Conservation (phyloP, 2,888 invertebrate species). For the Syrista parreyssii region DNA sequence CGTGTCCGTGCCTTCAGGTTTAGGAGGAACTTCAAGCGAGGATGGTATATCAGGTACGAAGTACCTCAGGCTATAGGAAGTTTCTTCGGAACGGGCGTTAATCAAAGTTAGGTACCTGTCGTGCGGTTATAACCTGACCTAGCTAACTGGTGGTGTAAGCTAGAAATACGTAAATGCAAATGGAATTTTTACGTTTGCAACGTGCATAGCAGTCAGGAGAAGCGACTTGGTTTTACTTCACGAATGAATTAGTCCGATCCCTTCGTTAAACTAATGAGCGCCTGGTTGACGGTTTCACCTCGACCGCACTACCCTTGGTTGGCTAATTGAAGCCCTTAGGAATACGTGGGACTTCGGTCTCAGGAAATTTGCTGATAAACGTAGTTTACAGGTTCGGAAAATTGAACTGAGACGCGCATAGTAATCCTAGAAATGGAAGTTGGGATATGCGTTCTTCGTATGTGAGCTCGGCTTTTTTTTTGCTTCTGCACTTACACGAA, state of each 20-base stretch:
- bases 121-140: not conserved
- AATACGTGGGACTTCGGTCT: not conserved
- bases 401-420: not conserved
- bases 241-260: not conserved
- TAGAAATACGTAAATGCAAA: not conserved
- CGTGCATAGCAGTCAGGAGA: not conserved
- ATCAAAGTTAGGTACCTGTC: not conserved
- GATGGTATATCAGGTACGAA: too few species aligned
- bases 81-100: not conserved
- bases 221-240: not conserved
- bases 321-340: not conserved
- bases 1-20: not conserved
- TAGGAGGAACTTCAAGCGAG: not conserved
- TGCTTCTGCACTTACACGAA: not conserved
- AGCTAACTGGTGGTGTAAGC: not conserved
- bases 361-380: not conserved
- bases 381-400: not conserved
- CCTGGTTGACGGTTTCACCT: not conserved
- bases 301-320: not conserved
- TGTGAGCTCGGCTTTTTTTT: not conserved
- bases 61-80: not conserved
- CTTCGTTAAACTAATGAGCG: not conserved
- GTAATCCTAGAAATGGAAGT: not conserved
- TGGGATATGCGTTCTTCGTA: not conserved
- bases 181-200: not conserved